A percentile compares a stretch with the other conserved stretches of the same genome.
phyloP scores from a whole-genome alignment of 1,140 invertebrate genomes.

The Pemphigus obesinymphae region DNA sequence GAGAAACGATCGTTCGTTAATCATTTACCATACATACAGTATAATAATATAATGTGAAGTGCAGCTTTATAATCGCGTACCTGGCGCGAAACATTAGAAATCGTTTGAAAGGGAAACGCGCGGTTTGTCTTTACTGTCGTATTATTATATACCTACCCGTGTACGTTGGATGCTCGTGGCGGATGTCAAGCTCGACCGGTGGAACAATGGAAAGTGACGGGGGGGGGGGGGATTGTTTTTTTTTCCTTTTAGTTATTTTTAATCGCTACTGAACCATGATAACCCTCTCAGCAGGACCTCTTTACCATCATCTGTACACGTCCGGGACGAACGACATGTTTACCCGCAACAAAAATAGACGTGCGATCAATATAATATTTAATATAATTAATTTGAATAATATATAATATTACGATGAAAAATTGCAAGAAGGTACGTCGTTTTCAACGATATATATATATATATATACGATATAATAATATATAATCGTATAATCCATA shows the following conservation, averaged over 20 bases:
- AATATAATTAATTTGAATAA: not conserved
- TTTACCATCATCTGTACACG: slow-evolving; percentile 21
- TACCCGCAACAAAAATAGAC: slow-evolving; percentile 31
- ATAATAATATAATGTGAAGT: not conserved
- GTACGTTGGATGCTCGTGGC: not conserved
- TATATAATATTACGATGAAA: too few species aligned
- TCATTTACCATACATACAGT: not conserved
- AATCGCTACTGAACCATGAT: slow-evolving; percentile 39
- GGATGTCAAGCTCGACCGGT: slow-evolving; percentile 3
- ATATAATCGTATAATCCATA: too few species aligned
- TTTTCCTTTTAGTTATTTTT: slow-evolving; percentile 21
- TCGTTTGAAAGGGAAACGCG: not conserved
- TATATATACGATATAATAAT: too few species aligned
- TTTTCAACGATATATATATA: too few species aligned
- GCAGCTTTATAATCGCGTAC: not conserved
- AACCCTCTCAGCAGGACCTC: slow-evolving; percentile 38
- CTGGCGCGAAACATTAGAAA: not conserved
- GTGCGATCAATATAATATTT: not conserved
- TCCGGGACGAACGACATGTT: slow-evolving; percentile 26
- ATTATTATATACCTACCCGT: too few species aligned
- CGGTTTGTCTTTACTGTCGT: slow-evolving; percentile 4
- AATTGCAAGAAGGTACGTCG: too few species aligned
- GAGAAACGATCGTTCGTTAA: not conserved
- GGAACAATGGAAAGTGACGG: slow-evolving; percentile 31
- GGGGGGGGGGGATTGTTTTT: slow-evolving; percentile 7